phyloP scores from a whole-genome alignment of 2,797 vertebrate species.

The Gallinago nigripennis region DNA sequence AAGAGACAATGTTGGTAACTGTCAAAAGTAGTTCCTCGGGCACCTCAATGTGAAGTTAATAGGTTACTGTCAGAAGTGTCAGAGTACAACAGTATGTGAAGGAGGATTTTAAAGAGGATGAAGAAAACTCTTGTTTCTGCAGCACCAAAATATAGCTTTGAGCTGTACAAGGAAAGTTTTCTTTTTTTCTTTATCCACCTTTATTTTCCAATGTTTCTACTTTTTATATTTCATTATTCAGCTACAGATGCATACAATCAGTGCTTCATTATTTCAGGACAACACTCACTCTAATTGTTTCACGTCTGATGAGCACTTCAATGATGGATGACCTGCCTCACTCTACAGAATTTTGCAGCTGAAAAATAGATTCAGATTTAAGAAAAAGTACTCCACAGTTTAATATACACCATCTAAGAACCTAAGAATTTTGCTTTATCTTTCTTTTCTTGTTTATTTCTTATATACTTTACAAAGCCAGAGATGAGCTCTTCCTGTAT shows the following conservation, averaged over 20 bases:
- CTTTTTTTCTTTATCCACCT: background rate
- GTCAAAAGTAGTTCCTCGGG: background rate
- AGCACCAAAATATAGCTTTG: background rate
- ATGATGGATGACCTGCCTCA: slow-evolving; percentile 17
- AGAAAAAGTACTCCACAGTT: background rate
- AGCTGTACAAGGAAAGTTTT: background rate
- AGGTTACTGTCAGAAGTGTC: background rate
- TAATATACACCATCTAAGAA: background rate
- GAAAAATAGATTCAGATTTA: background rate
- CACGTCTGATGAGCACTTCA: slow-evolving; percentile 18
- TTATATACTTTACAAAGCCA: background rate
- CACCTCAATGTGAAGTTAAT: background rate
- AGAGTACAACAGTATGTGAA: background rate
- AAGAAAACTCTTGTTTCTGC: background rate
- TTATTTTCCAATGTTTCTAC: background rate
- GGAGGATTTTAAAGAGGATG: background rate
- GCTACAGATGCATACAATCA: background rate
- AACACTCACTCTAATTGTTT: slow-evolving; percentile 45
- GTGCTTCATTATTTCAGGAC: slow-evolving; percentile 44
- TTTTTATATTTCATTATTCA: slow-evolving; percentile 1
- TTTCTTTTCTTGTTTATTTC: background rate
- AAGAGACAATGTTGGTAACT: background rate
- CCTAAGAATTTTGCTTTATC: background rate
- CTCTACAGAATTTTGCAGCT: background rate
- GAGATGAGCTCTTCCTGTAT: background rate